phyloP scores from a whole-genome alignment of 2,888 invertebrate genomes.

The Tupiocoris notatus region DNA sequence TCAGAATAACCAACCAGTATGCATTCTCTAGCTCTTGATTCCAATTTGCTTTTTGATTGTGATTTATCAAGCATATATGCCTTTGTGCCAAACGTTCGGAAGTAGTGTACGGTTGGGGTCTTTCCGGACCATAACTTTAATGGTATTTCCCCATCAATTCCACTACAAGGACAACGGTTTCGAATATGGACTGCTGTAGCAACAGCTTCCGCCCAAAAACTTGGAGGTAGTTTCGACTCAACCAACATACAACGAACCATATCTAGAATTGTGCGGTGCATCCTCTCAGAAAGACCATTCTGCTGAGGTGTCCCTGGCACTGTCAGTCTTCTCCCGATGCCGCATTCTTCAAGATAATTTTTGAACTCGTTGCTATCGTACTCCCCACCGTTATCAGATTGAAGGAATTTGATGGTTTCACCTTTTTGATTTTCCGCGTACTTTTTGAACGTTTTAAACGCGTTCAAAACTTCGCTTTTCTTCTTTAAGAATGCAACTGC shows the following conservation, averaged over 20 bases:
- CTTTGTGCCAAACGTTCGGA: neutral
- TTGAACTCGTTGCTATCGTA: conserved; percentile 42
- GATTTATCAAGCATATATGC: neutral
- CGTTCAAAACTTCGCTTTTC: too few relatives aligned
- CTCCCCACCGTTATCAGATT: neutral
- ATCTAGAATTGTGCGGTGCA: neutral
- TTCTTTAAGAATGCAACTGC: too few relatives aligned
- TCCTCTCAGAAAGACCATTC: too few relatives aligned
- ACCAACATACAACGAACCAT: neutral
- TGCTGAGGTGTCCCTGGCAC: neutral
- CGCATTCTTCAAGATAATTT: conserved; percentile 46
- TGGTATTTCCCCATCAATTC: neutral
- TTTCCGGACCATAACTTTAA: neutral
- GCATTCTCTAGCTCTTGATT: neutral
- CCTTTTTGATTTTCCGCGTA: neutral
- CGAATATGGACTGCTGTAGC: neutral
- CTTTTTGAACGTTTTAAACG: neutral
- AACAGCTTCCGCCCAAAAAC: neutral
- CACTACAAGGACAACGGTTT: too few relatives aligned
- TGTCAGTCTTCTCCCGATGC: neutral
- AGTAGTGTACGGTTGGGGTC: neutral
- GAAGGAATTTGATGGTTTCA: neutral
- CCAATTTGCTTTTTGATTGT: neutral
- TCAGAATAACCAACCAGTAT: neutral
- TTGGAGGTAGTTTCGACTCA: too few relatives aligned